A percentile compares a stretch with the other conserved stretches of the same genome.
phyloP scores from a whole-genome alignment of 2,113 vertebrate genomes.

The Mohoua ochrocephala region DNA sequence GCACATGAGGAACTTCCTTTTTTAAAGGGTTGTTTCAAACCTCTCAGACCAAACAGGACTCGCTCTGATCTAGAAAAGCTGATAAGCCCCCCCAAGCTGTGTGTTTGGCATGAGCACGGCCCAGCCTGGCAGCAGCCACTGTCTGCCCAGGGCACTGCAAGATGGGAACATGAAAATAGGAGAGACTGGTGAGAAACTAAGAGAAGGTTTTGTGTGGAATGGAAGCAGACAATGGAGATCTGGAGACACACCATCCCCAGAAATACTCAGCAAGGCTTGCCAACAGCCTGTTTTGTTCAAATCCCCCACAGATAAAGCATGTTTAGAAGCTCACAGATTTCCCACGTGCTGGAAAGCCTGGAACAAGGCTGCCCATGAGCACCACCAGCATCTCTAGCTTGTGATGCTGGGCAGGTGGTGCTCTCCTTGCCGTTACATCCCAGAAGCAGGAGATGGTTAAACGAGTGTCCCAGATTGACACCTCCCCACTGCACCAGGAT shows the following conservation, averaged over 20 bases:
- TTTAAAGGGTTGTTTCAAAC: background rate
- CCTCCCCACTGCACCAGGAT: background rate
- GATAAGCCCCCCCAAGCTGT: background rate
- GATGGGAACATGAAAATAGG: background rate
- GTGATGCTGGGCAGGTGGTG: rapidly evolving
- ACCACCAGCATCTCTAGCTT: background rate
- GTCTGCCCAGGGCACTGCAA: background rate
- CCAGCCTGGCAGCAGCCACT: background rate
- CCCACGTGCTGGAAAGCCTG: background rate
- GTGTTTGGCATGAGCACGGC: background rate
- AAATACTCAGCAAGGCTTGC: rapidly evolving
- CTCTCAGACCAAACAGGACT: background rate
- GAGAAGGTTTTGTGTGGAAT: background rate
- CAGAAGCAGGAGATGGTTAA: background rate
- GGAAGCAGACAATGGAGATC: background rate
- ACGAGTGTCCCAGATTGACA: rapidly evolving
- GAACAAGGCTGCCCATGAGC: background rate
- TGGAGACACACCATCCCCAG: background rate
- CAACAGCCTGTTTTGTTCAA: background rate
- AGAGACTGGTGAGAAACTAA: background rate
- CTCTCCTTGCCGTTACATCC: background rate
- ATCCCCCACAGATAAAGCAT: background rate
- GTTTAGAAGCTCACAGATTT: background rate
- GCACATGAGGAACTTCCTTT: background rate
- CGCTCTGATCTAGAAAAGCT: background rate